Conservation (phyloP, 2,113 vertebrate species). For the Anarhynchus alexandrinus region DNA sequence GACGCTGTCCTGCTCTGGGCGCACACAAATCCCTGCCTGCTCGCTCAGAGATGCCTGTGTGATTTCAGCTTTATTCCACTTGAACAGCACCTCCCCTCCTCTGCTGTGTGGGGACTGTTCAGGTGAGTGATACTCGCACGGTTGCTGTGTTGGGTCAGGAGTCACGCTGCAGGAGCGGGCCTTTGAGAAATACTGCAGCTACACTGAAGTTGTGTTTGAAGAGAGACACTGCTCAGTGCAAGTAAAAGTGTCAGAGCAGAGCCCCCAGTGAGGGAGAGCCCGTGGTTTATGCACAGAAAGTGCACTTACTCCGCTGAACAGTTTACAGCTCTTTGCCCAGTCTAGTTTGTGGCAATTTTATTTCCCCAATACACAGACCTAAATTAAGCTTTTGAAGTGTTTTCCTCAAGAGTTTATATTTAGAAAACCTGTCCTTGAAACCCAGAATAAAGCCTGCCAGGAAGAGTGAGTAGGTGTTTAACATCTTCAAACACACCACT, state of each 20-base stretch:
- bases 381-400: not conserved
- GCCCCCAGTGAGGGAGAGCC: not conserved
- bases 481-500: not conserved
- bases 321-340: not conserved
- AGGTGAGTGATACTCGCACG: not conserved
- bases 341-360: not conserved
- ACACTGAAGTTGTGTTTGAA: not conserved
- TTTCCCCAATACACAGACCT: not conserved
- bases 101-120: not conserved
- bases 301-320: not conserved
- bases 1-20: not conserved
- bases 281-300: not conserved
- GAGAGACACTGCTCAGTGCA: not conserved
- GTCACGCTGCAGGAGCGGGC: not conserved
- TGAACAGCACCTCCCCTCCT: not conserved
- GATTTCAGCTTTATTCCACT: not conserved
- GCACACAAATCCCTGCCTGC: not conserved
- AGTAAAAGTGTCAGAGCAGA: not conserved
- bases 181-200: not conserved
- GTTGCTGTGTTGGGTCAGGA: not conserved
- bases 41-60: fast-evolving
- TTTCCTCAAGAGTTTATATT: constrained; percentile 16
- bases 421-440: constrained; percentile 13
- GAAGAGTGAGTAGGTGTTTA: not conserved
- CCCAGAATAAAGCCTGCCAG: not conserved